phyloP scores from a whole-genome alignment of 2,113 vertebrate genomes.

The Hypocryptadius cinnamomeus region DNA sequence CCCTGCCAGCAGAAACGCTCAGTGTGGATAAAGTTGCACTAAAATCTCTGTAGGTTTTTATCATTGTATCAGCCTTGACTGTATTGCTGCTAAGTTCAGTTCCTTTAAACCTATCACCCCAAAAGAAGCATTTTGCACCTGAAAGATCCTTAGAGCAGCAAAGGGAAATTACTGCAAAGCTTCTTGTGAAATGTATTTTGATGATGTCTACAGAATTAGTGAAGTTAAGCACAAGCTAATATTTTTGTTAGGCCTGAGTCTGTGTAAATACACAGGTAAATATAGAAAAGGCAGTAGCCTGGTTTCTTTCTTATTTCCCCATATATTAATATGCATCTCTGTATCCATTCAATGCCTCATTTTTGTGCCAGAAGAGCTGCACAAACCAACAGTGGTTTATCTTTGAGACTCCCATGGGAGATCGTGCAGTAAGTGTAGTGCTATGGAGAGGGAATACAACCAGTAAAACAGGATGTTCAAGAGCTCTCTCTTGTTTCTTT shows the following conservation, averaged over 20 bases:
- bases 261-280: background rate
- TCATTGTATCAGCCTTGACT: background rate
- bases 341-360: background rate
- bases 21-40: background rate
- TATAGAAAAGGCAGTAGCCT: background rate
- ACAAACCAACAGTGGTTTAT: background rate
- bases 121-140: background rate
- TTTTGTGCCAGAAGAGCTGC: background rate
- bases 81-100: background rate
- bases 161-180: background rate
- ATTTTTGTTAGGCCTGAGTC: background rate
- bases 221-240: background rate
- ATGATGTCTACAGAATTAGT: background rate
- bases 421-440: background rate
- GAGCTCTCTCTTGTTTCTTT: background rate
- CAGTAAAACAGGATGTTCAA: background rate
- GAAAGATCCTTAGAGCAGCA: background rate
- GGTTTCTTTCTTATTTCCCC: background rate
- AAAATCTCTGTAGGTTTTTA: background rate
- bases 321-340: background rate
- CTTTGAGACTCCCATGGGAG: background rate
- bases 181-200: background rate
- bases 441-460: background rate
- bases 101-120: background rate
- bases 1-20: background rate